Evolutionary conservation across 2,797 vertebrate genomes (phyloP).

Genomic region (Tragopan temminckii): DNA sequence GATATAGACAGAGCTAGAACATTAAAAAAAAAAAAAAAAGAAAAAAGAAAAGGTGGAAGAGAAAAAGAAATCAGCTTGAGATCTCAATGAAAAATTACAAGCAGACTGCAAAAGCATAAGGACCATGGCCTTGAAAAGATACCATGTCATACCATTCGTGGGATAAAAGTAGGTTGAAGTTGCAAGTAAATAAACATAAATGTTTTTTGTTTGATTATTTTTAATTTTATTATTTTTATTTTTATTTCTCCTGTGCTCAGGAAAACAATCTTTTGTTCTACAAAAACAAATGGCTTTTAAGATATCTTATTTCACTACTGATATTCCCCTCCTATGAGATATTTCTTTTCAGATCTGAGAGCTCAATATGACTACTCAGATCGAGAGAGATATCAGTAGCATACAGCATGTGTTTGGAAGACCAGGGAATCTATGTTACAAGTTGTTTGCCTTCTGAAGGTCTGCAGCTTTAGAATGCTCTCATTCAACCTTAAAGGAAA

Average conservation of each 20-base stretch:
- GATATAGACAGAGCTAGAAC: neutral
- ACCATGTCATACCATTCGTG: neutral
- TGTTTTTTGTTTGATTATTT: neutral
- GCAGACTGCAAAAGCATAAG: neutral
- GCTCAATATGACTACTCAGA: neutral
- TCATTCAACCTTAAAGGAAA: neutral
- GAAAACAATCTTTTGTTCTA: neutral
- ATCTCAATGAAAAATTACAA: neutral
- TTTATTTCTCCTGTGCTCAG: neutral
- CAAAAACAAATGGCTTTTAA: neutral
- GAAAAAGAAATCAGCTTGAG: neutral
- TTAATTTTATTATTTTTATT: too few species aligned
- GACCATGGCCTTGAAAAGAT: neutral
- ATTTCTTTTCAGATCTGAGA: neutral
- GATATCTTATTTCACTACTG: neutral
- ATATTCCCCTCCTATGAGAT: neutral
- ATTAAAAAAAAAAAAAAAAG: neutral
- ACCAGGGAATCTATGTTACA: neutral
- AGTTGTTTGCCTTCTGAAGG: neutral
- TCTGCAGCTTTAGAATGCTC: neutral
- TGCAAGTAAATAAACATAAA: neutral
- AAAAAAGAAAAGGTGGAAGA: neutral
- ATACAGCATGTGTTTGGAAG: neutral
- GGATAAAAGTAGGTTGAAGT: neutral
- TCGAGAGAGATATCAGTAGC: neutral